Base-by-base conservation (phyloP, 2,888 invertebrate genomes). In the Pycnomerus fuliginosus region DNA sequence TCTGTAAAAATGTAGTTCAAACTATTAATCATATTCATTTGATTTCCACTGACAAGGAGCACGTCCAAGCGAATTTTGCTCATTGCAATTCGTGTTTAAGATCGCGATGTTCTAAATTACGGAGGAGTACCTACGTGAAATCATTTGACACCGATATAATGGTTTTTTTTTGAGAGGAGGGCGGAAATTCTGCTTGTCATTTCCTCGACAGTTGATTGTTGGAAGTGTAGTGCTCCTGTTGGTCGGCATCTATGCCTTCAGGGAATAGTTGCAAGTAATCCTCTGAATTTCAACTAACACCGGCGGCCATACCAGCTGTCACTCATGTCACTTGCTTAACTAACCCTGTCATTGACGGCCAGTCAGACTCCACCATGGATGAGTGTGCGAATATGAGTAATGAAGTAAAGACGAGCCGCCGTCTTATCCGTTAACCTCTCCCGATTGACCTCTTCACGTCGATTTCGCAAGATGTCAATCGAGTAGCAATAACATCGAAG, bases 221-320 rank as follows among this genome's bases (percentile, higher is more conserved):
- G 44, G 50, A 49, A 45, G 41, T 37, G 22, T 48, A 41, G 38
- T 45, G 43, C 42, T 48, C 50, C 52, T 48, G 60, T 56, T 58
- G 54, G 56, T 53, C 50, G 41, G 32, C 41, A 32, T 50, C 45
- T 50, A 40, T 35, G 50, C 44, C 48, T 53, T 52, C 50, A 52
- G 47, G 46, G 43, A 48, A 44, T 50, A 60, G 52, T 60, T 65
- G 65, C 66, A 62, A 62, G 65, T 67, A 65, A 67, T 64, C 61
- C 58, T 56, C 50, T 39, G 52, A 55, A 43, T 53, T 52, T 50
- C 47, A 55, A 50, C 58, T 55, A 68, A 69, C 62, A 68, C 68
- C 64, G 61, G 67, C 70, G 69, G 69, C 69, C 70, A 69, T 68
- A 53, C 63, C 64, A 55, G 60, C 67, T 68, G 70, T 70, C 70